Conservation (phyloP, 2,888 invertebrate species). For the Philereme transversata region DNA sequence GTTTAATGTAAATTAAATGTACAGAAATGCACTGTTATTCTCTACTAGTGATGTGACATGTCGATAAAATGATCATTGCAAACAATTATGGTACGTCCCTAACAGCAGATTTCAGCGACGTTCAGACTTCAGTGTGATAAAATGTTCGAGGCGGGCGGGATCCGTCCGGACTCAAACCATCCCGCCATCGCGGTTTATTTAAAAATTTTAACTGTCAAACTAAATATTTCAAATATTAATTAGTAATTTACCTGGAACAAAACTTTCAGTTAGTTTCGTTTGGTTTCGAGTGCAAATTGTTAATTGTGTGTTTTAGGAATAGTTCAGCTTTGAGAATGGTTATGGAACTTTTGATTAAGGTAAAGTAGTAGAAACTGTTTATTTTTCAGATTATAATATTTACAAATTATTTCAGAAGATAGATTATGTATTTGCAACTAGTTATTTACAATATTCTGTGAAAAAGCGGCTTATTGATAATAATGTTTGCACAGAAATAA, state of each 20-base stretch:
- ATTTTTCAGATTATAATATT: no score
- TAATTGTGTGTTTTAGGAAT: slow-evolving; percentile 13
- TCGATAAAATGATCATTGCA: slow-evolving; percentile 50
- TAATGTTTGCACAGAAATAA: no score
- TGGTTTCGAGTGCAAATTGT: slow-evolving; percentile 19
- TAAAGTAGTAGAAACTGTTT: slow-evolving; percentile 25
- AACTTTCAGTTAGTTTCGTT: slow-evolving; percentile 10
- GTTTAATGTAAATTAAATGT: no score
- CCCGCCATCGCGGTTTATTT: slow-evolving; percentile 62
- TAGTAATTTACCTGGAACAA: neutral
- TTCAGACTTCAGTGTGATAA: slow-evolving; percentile 69
- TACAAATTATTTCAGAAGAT: no score
- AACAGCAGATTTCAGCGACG: slow-evolving; percentile 65
- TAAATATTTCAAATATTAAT: slow-evolving; percentile 13
- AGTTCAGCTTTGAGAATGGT: slow-evolving; percentile 8
- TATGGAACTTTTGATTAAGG: slow-evolving; percentile 46
- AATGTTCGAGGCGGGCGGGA: slow-evolving; percentile 67
- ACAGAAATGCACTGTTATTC: neutral
- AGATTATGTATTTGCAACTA: no score
- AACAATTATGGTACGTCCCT: slow-evolving; percentile 64
- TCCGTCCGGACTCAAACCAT: slow-evolving; percentile 51
- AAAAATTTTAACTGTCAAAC: slow-evolving; percentile 17
- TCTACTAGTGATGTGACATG: slow-evolving; percentile 36
- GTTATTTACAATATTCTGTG: no score
- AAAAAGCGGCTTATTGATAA: no score